Conservation (phyloP, 1,140 invertebrate genomes). For the Ridgeia piscesae region DNA sequence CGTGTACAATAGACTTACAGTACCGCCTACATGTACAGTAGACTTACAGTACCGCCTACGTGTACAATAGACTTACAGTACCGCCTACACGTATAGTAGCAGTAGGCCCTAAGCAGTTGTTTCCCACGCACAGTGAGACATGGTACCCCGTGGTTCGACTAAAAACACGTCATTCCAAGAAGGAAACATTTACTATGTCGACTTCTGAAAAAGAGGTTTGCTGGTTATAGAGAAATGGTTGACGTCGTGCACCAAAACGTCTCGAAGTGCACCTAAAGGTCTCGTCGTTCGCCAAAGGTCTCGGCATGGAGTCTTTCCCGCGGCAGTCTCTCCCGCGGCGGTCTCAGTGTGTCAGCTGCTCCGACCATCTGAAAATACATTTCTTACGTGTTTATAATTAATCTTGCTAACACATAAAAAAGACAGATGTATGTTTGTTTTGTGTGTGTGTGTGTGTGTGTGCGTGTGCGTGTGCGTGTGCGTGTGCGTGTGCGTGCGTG, state of each 20-base stretch:
- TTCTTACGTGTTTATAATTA: not conserved
- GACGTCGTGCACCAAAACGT: not conserved
- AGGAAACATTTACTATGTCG: not conserved
- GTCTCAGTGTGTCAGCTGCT: not conserved
- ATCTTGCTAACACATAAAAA: not conserved
- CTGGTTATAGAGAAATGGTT: not conserved
- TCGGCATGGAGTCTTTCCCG: no score
- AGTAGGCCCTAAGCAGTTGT: no score
- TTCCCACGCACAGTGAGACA: not conserved
- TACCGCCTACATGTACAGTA: no score
- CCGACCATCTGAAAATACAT: not conserved
- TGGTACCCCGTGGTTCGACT: not conserved
- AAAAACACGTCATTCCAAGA: not conserved
- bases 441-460: no score
- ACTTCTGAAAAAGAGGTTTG: not conserved
- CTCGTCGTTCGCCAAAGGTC: no score
- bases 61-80: no score
- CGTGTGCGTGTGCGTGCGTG: no score
- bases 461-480: no score
- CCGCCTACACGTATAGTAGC: no score
- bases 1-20: no score
- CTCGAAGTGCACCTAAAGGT: no score
- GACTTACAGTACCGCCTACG: no score
- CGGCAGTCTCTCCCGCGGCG: not conserved
- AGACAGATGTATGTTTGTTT: not conserved